A percentile compares a stretch with the other conserved stretches of the same genome.
Evolutionary conservation across 2,113 vertebrate genomes (phyloP).

Genomic region (Prinia subflava): DNA sequence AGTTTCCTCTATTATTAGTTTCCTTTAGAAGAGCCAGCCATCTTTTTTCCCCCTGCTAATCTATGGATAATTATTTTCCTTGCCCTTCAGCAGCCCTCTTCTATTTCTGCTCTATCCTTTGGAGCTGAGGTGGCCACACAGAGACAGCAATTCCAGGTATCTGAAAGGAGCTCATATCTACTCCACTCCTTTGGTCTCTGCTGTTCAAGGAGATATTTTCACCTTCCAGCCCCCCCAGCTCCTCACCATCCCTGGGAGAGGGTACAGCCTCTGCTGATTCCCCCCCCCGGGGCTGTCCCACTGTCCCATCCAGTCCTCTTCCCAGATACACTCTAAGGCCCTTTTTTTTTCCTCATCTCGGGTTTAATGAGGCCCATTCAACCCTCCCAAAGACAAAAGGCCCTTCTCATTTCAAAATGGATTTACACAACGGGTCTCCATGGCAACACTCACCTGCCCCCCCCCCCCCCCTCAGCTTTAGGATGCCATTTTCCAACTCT

Average conservation of each 20-base stretch:
- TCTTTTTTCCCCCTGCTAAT: not conserved
- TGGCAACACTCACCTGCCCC: slow-evolving; percentile 71
- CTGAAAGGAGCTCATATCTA: not conserved
- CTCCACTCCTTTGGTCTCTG: not conserved
- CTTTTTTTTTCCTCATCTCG: slow-evolving; percentile 57
- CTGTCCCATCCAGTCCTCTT: not conserved
- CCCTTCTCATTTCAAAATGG: slow-evolving; percentile 84
- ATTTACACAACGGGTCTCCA: slow-evolving; percentile 85
- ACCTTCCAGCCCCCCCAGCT: not conserved
- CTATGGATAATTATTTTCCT: slow-evolving; percentile 34
- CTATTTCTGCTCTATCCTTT: slow-evolving; percentile 17
- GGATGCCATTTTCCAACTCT: slow-evolving; percentile 30
- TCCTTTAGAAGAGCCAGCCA: slow-evolving; percentile 6
- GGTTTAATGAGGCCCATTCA: slow-evolving; percentile 73
- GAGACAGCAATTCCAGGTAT: not conserved
- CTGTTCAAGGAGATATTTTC: not conserved
- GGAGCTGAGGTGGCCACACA: not conserved
- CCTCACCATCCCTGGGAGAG: not conserved
- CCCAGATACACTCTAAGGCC: slow-evolving; percentile 52
- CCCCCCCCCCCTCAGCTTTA: not conserved
- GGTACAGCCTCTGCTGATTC: not conserved
- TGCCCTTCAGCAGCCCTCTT: slow-evolving; percentile 46
- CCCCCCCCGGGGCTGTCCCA: rapidly evolving
- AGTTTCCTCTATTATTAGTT: no score
- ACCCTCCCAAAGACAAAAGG: slow-evolving; percentile 76